Evolutionary conservation across 1,140 invertebrate species (phyloP).

Genomic region (Papilio dardanus): DNA sequence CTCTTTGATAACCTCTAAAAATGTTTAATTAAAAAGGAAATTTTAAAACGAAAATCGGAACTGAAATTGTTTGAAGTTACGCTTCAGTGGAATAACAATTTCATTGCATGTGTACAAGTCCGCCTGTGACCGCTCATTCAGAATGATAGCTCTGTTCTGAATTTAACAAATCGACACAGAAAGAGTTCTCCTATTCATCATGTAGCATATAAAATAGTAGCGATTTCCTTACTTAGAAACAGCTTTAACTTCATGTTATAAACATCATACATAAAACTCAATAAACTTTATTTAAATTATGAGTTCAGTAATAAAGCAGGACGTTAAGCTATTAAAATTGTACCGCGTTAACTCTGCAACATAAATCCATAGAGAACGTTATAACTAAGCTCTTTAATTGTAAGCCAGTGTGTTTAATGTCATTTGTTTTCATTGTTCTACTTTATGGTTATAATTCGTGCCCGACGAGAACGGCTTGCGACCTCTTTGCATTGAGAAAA

Average conservation of each 20-base stretch:
- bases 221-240: not conserved
- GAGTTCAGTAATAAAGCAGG: not conserved
- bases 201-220: too few relatives aligned
- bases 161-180: not conserved
- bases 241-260: not conserved
- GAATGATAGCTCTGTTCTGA: slow-evolving; percentile 1
- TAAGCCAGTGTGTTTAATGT: not conserved
- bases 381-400: not conserved
- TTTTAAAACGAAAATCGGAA: not conserved
- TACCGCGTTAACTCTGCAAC: not conserved
- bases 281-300: not conserved
- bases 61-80: not conserved
- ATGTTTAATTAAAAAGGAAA: not conserved
- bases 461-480: not conserved
- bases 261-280: not conserved
- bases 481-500: not conserved
- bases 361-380: not conserved
- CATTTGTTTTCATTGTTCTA: slow-evolving; percentile 23
- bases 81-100: not conserved
- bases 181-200: not conserved
- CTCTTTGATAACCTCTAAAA: not conserved
- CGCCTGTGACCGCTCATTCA: not conserved
- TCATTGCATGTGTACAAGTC: not conserved
- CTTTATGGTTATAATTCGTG: not conserved
- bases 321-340: not conserved